Base-by-base conservation (phyloP, 2,888 invertebrate species). In the Napeogenes sylphis region DNA sequence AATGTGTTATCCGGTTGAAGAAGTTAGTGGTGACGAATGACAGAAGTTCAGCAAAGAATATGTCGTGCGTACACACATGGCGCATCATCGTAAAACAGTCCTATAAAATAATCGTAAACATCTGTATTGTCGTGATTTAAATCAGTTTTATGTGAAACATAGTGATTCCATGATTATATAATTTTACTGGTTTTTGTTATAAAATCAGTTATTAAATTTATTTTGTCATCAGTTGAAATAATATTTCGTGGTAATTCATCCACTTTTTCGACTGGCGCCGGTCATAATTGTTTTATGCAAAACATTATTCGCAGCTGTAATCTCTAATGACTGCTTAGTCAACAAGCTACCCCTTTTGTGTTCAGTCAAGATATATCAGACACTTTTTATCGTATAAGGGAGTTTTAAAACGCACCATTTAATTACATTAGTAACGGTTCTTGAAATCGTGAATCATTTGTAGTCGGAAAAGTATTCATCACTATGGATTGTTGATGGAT, bases 11-110 rank as follows among this genome's bases (percentile, higher is more conserved):
- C 61, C 59, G 70, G 64, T 69, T 64, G 64, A 72, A 70, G 72
- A 66, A 74, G 71, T 73, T 72, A 77, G 74, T 70, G 73, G 67
- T 61, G 71, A 74, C 69, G 73, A 73, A 75, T 78, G 71, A n/a
- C n/a, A n/a, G n/a, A 72, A 62, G 66, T 62, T 61, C 61, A 56
- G 56, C 60, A 54, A 59, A 58, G 61, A 57, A 61, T 63, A 67
- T 63, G 61, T 70, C 65, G 55, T 56, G 61, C 53, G 62, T 51
- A 61, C 61, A 47, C 55, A 45, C 59, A 51, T 51, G 61, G 58
- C 64, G 62, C 65, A 64, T 60, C 63, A 56, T 62, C 68, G 62
- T 69, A 68, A 68, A 65, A 62, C 60, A 56, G 55, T 63, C 45
- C 38, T 63, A 64, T 70, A 65, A 68, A 70, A 66, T 62, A 59